Evolutionary conservation across 2,113 vertebrate genomes (phyloP).

Genomic region (Oreotragus oreotragus): DNA sequence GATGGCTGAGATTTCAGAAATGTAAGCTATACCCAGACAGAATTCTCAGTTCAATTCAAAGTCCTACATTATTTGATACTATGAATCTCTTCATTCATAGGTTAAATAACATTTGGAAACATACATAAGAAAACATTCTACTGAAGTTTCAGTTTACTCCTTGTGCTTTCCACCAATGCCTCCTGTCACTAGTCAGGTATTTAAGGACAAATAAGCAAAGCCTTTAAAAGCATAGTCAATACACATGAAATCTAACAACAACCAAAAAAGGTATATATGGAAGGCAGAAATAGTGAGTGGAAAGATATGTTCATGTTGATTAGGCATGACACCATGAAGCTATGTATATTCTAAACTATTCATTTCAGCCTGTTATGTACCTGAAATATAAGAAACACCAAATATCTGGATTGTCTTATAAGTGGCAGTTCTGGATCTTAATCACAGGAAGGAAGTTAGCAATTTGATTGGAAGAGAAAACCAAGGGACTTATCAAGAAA

Average conservation of each 20-base stretch:
- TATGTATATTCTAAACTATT: not conserved
- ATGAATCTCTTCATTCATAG: not conserved
- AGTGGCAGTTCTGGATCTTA: not conserved
- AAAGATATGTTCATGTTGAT: not conserved
- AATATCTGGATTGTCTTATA: not conserved
- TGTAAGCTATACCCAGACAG: not conserved
- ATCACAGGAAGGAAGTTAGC: not conserved
- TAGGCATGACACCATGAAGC: not conserved
- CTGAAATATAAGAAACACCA: not conserved
- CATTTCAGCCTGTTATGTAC: not conserved
- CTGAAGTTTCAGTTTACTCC: not conserved
- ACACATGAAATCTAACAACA: not conserved
- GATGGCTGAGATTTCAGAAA: not conserved
- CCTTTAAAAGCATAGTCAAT: not conserved
- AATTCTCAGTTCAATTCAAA: not conserved
- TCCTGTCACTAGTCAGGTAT: not conserved
- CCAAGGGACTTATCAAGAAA: not conserved
- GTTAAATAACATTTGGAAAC: not conserved
- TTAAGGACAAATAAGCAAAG: not conserved
- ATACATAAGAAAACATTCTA: not conserved
- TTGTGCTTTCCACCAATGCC: not conserved
- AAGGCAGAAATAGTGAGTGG: not conserved
- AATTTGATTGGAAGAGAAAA: not conserved
- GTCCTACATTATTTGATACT: not conserved
- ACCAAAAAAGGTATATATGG: not conserved